Evolutionary conservation across 2,113 vertebrate genomes (phyloP), one percentile per base, ranked within the genome.

Genomic region (Eretmodus cyanostictus): DNA sequence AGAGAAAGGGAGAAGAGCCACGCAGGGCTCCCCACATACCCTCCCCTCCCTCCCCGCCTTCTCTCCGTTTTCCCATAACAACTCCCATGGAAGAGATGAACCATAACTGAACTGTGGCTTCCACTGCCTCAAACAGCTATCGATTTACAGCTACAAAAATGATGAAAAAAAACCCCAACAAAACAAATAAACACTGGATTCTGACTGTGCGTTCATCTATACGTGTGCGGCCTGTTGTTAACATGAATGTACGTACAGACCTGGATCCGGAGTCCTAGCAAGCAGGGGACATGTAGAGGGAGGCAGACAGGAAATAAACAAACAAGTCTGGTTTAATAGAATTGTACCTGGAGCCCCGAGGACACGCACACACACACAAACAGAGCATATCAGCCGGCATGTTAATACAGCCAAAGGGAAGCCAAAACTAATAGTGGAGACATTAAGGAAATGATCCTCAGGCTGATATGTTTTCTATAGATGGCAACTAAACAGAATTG

Each of bases 381-480:
- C 93, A 91, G 93, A 95, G 89, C 93, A 80, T 93, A 91, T 93
- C 93, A 93, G 80, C 87, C 86, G 61, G 92, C 93, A 95, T 95
- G 94, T 91, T 95, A 96, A 96, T 95, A 95, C 95, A 90, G 95
- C 95, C 95, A 90, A 92, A 90, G 94, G 95, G 94, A 93, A 85
- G 91, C 89, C 93, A 94, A 94, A 95, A 95, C 93, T 96, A 95
- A 96, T 96, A 96, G 95, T 79, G 45, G 88, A 90, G 93, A 95
- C 95, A 96, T 96, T 96, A 96, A 92, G 92, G 84, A 95, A 96
- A 95, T 95, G 94, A 95, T 96, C 95, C 95, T 71, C 85, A 34
- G 95, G 95, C 95, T 95, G 95, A 96, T 94, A 93, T 95, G 95
- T 94, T 96, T 95, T 94, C 95, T 94, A 95, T 94, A 95, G 94